Percentiles rank a stretch among this genome's conserved stretches.
Conservation (phyloP, 2,113 vertebrate genomes). For the Romanogobio albipinnatus region DNA sequence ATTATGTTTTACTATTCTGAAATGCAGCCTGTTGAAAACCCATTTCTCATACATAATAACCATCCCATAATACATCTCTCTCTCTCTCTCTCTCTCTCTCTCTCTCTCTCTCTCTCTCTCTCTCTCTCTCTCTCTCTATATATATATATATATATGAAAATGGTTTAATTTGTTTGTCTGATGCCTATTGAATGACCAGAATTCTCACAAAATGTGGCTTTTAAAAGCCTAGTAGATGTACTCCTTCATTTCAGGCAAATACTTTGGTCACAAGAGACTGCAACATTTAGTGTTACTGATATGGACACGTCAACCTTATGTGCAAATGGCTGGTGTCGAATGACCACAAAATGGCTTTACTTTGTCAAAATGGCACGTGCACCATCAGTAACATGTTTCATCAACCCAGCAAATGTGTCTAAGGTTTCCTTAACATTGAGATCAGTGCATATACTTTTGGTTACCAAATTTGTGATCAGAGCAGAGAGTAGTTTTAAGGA, state of each 20-base stretch:
- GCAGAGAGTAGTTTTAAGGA: background rate
- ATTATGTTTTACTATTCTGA: background rate
- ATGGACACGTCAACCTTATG: background rate
- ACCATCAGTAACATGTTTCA: background rate
- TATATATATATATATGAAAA: background rate
- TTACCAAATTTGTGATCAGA: background rate
- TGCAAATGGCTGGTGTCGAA: background rate
- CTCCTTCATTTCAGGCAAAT: background rate
- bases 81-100: no score
- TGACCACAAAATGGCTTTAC: background rate
- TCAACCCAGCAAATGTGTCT: background rate
- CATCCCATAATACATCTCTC: background rate
- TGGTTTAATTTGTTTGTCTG: background rate
- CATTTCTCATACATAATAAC: background rate
- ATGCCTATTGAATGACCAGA: background rate
- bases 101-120: no score
- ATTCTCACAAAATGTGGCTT: background rate
- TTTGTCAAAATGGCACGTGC: background rate
- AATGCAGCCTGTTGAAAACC: background rate
- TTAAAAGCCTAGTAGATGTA: background rate
- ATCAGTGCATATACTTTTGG: background rate
- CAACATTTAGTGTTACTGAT: slow-evolving; percentile 9
- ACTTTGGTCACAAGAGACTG: background rate
- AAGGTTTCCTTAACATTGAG: background rate
- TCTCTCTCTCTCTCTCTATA: no score